Evolutionary conservation across 2,113 vertebrate genomes (phyloP), one percentile per base, ranked within the genome.

Genomic region (Galbula dea): DNA sequence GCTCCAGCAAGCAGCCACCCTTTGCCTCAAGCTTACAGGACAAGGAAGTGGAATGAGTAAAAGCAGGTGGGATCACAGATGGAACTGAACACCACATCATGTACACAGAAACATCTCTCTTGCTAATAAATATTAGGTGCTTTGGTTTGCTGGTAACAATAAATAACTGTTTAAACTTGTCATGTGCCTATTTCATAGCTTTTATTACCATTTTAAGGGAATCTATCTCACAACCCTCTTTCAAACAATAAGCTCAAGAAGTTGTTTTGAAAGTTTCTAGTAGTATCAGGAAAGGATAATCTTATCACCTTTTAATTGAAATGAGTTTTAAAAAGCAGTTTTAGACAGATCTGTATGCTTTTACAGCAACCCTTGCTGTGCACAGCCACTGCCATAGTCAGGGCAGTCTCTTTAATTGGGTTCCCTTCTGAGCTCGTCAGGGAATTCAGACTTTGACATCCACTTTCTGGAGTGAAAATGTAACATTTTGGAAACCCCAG

Each of bases 21-120:
- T 97, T 96, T 86, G 48, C 93, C 88, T 94, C 76, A 93, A 52
- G 91, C 91, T 66, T 69, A 24, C 2, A 12, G 89, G 92, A 83
- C 58, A 79, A 91, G 55, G 51, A 65, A 75, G 16, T 6, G 14
- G 20, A 71, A 22, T 3, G 39, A 43, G 41, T 46, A 68, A 57
- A 51, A 77, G 63, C 63, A n/a, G 71, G 69, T 48, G 15, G 54
- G 58, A 41, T 14, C 54, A 7, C 20, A 11, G 30, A 49, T 55
- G 74, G 71, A 29, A 46, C 39, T 9, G 20, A 84, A 57, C 68
- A 11, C 58, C 68, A 8, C 43, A 2, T 34, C 72, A 29, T 3
- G 6, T 83, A 52, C 52, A 37, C 54, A 57, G 58, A 57, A 69
- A 48, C n/a, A 26, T 12, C 57, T 49, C 74, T 51, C n/a, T 30